A percentile compares a stretch with the other conserved stretches of the same genome.
phyloP scores from a whole-genome alignment of 2,888 invertebrate species.

The Pomacea canaliculata region DNA sequence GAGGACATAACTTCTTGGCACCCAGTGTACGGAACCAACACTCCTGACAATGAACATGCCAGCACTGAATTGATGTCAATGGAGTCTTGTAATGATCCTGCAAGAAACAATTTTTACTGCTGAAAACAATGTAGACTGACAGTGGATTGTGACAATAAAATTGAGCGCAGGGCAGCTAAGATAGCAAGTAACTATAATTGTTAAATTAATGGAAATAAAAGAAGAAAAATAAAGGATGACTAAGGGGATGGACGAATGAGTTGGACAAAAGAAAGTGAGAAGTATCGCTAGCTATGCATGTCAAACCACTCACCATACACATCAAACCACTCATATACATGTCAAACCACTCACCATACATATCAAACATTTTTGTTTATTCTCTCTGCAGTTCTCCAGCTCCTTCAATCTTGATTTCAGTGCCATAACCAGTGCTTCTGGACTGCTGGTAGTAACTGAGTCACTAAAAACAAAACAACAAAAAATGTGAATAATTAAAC shows the following conservation, averaged over 20 bases:
- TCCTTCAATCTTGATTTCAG: slow-evolving; percentile 52
- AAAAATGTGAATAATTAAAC: too few species aligned
- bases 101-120: slow-evolving; percentile 32
- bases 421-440: slow-evolving; percentile 39
- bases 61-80: slow-evolving; percentile 92
- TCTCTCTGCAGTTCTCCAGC: slow-evolving; percentile 51
- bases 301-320: too few species aligned
- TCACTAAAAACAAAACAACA: background rate
- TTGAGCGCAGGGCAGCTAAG: too few species aligned
- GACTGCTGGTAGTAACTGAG: background rate
- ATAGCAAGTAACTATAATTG: too few species aligned
- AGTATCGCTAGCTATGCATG: too few species aligned
- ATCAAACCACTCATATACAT: too few species aligned
- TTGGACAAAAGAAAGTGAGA: too few species aligned
- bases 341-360: slow-evolving; percentile 76
- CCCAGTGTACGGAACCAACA: slow-evolving; percentile 83
- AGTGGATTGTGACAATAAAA: too few species aligned
- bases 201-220: too few species aligned
- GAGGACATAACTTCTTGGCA: slow-evolving; percentile 92
- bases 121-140: too few species aligned
- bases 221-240: too few species aligned
- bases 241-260: too few species aligned
- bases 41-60: slow-evolving; percentile 95
- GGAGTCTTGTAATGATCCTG: slow-evolving; percentile 86
- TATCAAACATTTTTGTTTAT: slow-evolving; percentile 87